Conservation (phyloP, 2,797 vertebrate species). For the Balearica regulorum region DNA sequence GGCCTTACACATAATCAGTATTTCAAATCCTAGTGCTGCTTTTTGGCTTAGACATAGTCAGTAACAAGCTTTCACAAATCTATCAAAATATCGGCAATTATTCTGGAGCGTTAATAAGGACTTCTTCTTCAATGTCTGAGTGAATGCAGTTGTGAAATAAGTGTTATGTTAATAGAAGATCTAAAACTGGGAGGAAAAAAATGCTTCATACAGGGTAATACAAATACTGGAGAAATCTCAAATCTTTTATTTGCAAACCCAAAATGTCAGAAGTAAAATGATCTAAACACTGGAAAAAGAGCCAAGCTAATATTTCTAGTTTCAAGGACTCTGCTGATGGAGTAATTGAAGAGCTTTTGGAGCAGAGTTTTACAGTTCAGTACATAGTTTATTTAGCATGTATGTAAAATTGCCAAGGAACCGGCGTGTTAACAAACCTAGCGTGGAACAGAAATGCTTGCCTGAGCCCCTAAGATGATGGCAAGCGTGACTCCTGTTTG, state of each 20-base stretch:
- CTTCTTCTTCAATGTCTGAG: background rate
- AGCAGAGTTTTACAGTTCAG: background rate
- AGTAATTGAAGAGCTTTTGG: background rate
- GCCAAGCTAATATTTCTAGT: background rate
- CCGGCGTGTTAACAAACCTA: background rate
- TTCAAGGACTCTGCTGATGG: background rate
- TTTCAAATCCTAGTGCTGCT: constrained; percentile 8
- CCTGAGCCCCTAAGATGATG: rapidly evolving
- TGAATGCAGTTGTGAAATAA: background rate
- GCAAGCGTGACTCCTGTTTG: background rate
- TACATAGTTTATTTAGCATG: background rate
- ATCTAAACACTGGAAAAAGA: background rate
- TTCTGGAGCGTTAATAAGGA: background rate
- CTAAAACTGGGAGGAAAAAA: background rate
- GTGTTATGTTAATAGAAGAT: background rate
- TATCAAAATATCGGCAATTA: constrained; percentile 3
- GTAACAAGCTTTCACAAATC: constrained; percentile 36
- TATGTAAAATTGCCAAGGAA: background rate
- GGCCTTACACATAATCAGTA: background rate
- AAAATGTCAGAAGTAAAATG: background rate
- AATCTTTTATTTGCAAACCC: background rate
- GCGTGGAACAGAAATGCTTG: background rate
- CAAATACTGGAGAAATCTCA: background rate
- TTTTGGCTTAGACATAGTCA: background rate
- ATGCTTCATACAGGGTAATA: background rate